Percentiles rank a stretch among this genome's conserved stretches.
Conservation (phyloP, 2,113 vertebrate species). For the Peromyscus polionotus region DNA sequence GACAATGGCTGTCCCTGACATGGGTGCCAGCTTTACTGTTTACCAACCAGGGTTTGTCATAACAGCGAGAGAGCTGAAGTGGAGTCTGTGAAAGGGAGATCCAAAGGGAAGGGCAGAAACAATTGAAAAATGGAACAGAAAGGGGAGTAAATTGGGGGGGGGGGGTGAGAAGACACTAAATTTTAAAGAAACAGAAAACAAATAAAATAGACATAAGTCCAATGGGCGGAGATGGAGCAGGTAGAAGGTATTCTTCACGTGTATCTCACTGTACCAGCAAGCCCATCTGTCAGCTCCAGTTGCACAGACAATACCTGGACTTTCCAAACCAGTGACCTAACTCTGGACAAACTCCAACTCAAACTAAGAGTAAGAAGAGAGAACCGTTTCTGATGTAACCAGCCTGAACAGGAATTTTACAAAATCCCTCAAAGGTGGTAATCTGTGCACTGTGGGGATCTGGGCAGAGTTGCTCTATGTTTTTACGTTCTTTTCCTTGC, state of each 20-base stretch:
- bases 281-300: neutral
- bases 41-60: slow-evolving; percentile 99
- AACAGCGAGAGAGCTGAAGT: slow-evolving; percentile 96
- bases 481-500: neutral
- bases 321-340: slow-evolving; percentile 36
- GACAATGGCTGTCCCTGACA: slow-evolving; percentile 95
- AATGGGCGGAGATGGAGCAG: slow-evolving; percentile 45
- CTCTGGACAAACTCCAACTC: neutral
- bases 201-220: slow-evolving; percentile 67
- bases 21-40: slow-evolving; percentile 98
- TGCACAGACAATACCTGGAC: neutral
- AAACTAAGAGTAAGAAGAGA: neutral
- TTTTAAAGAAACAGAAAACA: slow-evolving; percentile 79
- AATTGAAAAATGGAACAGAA: slow-evolving; percentile 78
- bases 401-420: slow-evolving; percentile 13
- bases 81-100: slow-evolving; percentile 94
- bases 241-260: neutral
- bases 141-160: slow-evolving; percentile 77
- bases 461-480: neutral
- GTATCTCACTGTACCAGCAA: fast-evolving
- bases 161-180: slow-evolving; percentile 74
- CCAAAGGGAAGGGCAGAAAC: slow-evolving; percentile 84
- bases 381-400: neutral
- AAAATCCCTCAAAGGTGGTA: neutral
- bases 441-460: neutral